A percentile compares a stretch with the other conserved stretches of the same genome.
phyloP scores from a whole-genome alignment of 2,113 vertebrate species.

The Desmodus rotundus region DNA sequence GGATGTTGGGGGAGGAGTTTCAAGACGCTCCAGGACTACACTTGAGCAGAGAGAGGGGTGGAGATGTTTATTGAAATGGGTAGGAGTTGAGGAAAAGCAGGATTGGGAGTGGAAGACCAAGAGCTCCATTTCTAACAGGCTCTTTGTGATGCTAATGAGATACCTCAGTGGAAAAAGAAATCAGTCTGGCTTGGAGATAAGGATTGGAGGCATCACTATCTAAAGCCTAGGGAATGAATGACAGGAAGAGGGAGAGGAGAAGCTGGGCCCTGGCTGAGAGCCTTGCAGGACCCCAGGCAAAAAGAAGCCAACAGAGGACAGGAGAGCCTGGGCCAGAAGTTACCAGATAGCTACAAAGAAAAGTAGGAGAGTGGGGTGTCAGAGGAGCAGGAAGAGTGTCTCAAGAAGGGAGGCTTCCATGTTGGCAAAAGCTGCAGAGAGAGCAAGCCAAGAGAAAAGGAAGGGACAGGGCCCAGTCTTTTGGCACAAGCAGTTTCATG shows the following conservation, averaged over 20 bases:
- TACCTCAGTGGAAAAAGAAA: background rate
- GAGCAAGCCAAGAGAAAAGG: background rate
- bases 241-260: background rate
- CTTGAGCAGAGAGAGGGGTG: background rate
- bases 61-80: background rate
- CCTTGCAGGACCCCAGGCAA: background rate
- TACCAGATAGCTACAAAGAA: too few species aligned
- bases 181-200: background rate
- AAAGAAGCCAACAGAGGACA: background rate
- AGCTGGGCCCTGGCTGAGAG: background rate
- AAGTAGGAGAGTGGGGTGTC: background rate
- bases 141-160: slow-evolving; percentile 55
- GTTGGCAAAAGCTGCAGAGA: background rate
- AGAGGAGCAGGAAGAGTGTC: accelerated
- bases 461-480: background rate
- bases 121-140: background rate
- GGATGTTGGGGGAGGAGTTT: background rate
- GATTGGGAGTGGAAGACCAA: accelerated
- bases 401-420: background rate
- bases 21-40: background rate
- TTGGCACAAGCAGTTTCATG: background rate
- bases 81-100: background rate
- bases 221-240: background rate
- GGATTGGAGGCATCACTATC: background rate
- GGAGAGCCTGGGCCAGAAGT: background rate